A percentile compares a stretch with the other conserved stretches of the same genome.
Evolutionary conservation across 2,113 vertebrate genomes (phyloP).

Genomic region (Ctenomys sociabilis): DNA sequence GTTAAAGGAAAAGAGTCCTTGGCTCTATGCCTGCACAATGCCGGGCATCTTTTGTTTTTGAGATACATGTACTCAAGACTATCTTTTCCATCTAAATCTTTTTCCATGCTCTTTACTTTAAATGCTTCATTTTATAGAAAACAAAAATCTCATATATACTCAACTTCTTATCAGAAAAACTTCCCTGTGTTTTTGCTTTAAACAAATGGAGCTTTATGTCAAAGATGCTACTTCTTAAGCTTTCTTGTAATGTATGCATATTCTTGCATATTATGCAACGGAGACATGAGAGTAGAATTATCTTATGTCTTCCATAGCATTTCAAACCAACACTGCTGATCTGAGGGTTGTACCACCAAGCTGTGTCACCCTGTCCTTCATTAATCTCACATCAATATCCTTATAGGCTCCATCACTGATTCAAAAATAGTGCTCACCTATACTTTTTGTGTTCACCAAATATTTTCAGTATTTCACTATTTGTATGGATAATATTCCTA

Average conservation of each 20-base stretch:
- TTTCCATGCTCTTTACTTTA: background rate
- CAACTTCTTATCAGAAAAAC: constrained; percentile 4
- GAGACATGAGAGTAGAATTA: background rate
- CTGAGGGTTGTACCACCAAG: background rate
- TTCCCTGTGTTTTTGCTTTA: background rate
- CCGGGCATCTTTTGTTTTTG: background rate
- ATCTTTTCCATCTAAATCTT: background rate
- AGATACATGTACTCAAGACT: background rate
- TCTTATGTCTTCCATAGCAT: background rate
- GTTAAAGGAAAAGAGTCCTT: background rate
- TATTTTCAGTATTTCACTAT: background rate
- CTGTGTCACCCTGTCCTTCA: background rate
- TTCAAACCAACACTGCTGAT: background rate
- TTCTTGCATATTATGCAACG: background rate
- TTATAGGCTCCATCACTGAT: background rate
- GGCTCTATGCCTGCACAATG: background rate
- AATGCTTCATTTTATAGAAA: background rate
- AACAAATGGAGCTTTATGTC: background rate
- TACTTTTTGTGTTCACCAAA: background rate
- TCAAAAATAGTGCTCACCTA: background rate
- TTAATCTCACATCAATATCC: background rate
- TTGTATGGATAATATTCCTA: background rate
- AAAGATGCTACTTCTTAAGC: background rate
- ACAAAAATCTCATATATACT: background rate
- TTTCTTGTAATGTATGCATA: background rate